Base-by-base conservation (phyloP, 53 echinoderm and acorn worm genomes). In the Crossaster papposus region DNA sequence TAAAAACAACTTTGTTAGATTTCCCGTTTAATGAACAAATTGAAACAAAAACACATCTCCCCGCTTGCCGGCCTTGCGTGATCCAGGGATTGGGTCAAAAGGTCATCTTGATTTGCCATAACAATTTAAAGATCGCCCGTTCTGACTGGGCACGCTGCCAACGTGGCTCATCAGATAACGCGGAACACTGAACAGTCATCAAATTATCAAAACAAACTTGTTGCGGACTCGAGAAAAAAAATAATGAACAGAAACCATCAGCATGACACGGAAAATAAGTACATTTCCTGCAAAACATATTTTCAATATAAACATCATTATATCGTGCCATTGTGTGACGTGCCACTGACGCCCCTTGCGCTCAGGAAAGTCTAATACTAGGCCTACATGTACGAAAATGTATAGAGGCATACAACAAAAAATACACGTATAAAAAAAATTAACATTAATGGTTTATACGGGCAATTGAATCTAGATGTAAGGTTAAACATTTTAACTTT, bases 41-140 rank as follows among this genome's bases (percentile, higher is more conserved):
- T 65, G 10, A 31, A 72, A 70, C 6, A 81, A 79, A 13, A 64
- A 64, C n/a, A 79, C 50, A 23, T 79, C 89, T 64, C 79, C 64
- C 32, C 89, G 79, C 23, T 79, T 79, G 35, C 79, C 65, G 12
- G 35, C 79, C 65, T 24, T 79, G 79, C 33, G 80, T 58, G 79
- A 62, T 6, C 62, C 23, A 23, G 23, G 62, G 62, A 23, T 62
- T 23, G 62, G 7, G 17, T 20, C 23, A 62, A 3, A 23, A 3
- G 62, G 12, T 62, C 3, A 62, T 62, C 62, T 62, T 62, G 18
- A 62, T 62, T 23, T 62, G 62, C 3, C 62, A 62, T 62, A 23
- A 62, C n/a, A 23, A 17, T 62, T 62, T 9, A 23, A 20, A 20
- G 62, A 62, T 23, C 23, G 12, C 62, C 62, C 23, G 62, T 62